Percentiles rank a stretch among this genome's conserved stretches.
phyloP scores from a whole-genome alignment of 2,113 vertebrate genomes.

The Scortum barcoo region DNA sequence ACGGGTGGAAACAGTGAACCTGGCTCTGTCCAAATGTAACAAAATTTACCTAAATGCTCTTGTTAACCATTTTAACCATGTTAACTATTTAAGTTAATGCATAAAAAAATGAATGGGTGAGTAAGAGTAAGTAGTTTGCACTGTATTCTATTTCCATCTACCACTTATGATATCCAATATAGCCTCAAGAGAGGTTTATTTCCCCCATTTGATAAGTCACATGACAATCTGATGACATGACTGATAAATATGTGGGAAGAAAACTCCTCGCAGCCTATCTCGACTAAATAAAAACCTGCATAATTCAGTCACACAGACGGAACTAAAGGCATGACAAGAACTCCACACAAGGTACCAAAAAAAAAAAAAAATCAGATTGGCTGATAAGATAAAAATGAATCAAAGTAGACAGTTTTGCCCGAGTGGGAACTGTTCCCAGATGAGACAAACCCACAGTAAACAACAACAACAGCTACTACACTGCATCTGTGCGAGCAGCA shows the following conservation, averaged over 20 bases:
- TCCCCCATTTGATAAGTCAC: background rate
- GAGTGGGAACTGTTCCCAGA: conserved; percentile 47
- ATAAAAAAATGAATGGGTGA: background rate
- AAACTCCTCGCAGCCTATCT: background rate
- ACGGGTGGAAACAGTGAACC: background rate
- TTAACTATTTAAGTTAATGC: no score
- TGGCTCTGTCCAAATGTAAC: background rate
- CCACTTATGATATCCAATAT: background rate
- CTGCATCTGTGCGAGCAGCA: conserved; percentile 45
- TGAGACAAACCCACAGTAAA: conserved; percentile 56
- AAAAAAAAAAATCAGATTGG: conserved; percentile 34
- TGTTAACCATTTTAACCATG: background rate
- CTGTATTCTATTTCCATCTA: background rate
- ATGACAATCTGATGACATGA: background rate
- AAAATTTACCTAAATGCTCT: background rate
- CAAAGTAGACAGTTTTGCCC: conserved; percentile 23
- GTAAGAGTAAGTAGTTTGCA: no score
- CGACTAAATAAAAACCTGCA: background rate
- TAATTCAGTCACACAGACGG: conserved; percentile 3
- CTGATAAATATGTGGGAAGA: background rate
- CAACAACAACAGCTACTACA: conserved; percentile 33
- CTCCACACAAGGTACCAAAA: conserved; percentile 5
- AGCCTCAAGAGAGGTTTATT: background rate
- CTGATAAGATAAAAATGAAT: conserved; percentile 30
- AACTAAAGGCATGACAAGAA: background rate